Evolutionary conservation across 1,140 invertebrate genomes (phyloP).

Genomic region (Aphaenogaster floridana): DNA sequence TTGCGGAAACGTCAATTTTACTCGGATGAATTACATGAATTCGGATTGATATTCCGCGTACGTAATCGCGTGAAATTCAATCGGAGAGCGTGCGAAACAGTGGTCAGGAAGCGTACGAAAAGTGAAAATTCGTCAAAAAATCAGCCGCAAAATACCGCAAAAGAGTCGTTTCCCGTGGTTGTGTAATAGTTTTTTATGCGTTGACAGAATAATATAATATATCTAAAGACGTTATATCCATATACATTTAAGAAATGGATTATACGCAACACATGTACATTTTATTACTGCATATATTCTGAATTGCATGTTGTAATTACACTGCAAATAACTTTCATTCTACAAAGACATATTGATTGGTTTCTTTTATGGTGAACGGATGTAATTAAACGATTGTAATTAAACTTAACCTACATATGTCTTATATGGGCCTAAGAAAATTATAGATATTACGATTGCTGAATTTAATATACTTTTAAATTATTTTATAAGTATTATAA

Average conservation of each 20-base stretch:
- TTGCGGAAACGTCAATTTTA: conserved; percentile 16
- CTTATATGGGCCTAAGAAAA: neutral
- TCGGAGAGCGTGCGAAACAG: conserved; percentile 50
- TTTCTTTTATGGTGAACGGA: neutral
- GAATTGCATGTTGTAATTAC: neutral
- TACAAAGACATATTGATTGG: neutral
- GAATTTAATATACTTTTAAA: conserved; percentile 3
- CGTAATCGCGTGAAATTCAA: conserved; percentile 69
- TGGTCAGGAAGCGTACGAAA: conserved; percentile 59
- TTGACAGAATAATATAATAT: neutral
- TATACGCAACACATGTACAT: neutral
- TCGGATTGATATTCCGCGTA: conserved; percentile 57
- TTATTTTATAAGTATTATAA: conserved; percentile 14
- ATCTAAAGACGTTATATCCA: neutral
- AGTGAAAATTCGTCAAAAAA: conserved; percentile 64
- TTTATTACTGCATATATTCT: neutral
- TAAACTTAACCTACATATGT: conserved; percentile 24
- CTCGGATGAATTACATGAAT: conserved; percentile 40
- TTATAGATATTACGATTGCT: neutral
- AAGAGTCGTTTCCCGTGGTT: conserved; percentile 38
- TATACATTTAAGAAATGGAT: neutral
- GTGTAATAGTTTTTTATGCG: neutral
- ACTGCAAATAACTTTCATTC: neutral
- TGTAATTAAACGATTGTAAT: conserved; percentile 9
- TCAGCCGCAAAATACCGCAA: conserved; percentile 20